These are phyloP conservation scores for Anseranas semipalmata DNA, from an alignment of 2,113 vertebrate species.

Conservation along the genomic window DNA sequence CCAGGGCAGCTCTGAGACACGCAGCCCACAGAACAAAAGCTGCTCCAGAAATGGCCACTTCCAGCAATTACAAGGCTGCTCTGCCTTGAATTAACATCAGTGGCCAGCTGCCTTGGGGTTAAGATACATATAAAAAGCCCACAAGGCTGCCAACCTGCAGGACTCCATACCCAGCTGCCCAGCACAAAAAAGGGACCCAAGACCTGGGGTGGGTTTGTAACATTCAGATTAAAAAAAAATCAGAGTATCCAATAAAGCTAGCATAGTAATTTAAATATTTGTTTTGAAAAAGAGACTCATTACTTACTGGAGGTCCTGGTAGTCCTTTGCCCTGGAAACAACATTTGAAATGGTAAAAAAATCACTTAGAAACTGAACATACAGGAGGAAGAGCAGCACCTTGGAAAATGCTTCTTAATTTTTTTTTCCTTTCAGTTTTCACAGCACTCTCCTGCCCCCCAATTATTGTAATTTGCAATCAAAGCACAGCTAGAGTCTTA, in stretches of 20 bases:
- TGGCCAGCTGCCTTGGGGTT: neutral
- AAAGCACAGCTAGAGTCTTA: neutral
- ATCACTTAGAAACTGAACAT: neutral
- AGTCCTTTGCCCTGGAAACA: slow-evolving; percentile 91
- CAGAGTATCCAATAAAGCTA: neutral
- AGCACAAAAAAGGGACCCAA: neutral
- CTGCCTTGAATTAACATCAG: neutral
- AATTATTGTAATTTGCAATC: neutral
- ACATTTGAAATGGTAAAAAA: slow-evolving; percentile 48
- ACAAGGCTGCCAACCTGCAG: neutral
- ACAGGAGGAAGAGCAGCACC: neutral
- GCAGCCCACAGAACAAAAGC: neutral
- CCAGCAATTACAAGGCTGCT: neutral
- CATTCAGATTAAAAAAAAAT: neutral
- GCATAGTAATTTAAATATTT: neutral
- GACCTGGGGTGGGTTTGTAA: neutral
- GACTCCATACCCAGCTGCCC: neutral
- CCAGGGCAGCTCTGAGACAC: neutral
- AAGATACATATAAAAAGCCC: neutral
- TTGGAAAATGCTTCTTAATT: neutral
- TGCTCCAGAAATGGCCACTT: neutral
- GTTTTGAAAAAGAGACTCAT: neutral
- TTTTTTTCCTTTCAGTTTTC: neutral
- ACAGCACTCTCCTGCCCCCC: neutral
- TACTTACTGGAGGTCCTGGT: slow-evolving; percentile 92